phyloP scores from a whole-genome alignment of 2,113 vertebrate genomes.

The Zonotrichia leucophrys region DNA sequence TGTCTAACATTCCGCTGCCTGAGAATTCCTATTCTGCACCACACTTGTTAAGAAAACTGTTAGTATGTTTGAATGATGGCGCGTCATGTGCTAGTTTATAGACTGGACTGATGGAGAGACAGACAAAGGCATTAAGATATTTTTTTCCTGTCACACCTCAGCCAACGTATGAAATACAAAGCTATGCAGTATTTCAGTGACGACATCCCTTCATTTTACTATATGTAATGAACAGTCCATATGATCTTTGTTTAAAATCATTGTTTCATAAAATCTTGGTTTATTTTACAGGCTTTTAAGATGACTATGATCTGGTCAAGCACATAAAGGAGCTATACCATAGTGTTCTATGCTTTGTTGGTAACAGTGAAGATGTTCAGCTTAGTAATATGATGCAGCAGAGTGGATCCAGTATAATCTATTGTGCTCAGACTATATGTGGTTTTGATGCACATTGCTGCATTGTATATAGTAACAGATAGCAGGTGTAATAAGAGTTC shows the following conservation, averaged over 20 bases:
- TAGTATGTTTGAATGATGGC: neutral
- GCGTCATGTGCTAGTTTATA: neutral
- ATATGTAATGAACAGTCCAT: neutral
- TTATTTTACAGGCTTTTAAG: neutral
- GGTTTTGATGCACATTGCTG: neutral
- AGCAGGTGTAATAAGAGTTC: neutral
- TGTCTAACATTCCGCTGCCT: neutral
- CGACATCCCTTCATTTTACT: neutral
- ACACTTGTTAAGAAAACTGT: neutral
- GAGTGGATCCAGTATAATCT: neutral
- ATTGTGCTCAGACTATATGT: neutral
- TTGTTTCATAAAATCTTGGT: neutral
- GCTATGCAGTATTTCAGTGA: neutral
- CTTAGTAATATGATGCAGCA: neutral
- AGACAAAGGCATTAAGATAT: neutral
- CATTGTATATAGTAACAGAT: neutral
- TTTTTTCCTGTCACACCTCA: neutral
- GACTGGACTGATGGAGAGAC: neutral
- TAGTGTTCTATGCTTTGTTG: neutral
- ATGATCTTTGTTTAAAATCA: neutral
- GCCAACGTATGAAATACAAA: neutral
- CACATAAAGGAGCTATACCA: accelerated
- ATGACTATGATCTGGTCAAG: neutral
- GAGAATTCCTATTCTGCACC: neutral
- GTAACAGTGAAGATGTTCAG: neutral